These are phyloP conservation scores for Ranitomeya imitator DNA, from an alignment of 2,113 vertebrate species.

Conservation along the genomic window DNA sequence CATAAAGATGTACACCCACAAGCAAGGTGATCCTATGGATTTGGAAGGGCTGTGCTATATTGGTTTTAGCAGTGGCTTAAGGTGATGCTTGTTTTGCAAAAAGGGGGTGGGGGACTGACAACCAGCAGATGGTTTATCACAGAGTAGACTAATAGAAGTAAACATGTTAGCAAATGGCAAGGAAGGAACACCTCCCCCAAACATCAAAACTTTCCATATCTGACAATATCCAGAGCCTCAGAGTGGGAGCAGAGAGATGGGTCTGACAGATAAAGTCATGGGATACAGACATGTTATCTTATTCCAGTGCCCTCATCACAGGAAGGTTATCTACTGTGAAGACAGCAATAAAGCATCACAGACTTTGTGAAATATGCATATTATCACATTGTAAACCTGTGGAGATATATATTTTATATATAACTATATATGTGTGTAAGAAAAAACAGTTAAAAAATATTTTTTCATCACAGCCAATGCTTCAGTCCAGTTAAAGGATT, in stretches of 20 bases:
- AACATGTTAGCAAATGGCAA: slow-evolving; percentile 50
- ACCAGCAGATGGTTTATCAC: slow-evolving; percentile 53
- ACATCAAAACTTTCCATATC: slow-evolving; percentile 39
- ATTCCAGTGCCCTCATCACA: slow-evolving; percentile 1
- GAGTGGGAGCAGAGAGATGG: slow-evolving; percentile 23
- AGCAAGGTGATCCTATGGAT: not conserved
- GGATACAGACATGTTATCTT: slow-evolving; percentile 39
- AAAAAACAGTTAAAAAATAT: too few relatives aligned
- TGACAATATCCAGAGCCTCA: slow-evolving; percentile 46
- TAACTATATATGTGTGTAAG: too few relatives aligned
- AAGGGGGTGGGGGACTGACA: slow-evolving; percentile 33
- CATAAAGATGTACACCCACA: not conserved
- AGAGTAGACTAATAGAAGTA: slow-evolving; percentile 44
- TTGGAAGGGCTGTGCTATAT: slow-evolving; percentile 6
- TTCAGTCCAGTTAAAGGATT: too few relatives aligned
- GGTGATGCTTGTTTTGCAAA: slow-evolving; percentile 35
- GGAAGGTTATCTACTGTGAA: slow-evolving; percentile 19
- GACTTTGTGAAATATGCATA: not conserved
- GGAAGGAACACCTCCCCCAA: slow-evolving; percentile 36
- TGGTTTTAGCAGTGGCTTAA: not conserved
- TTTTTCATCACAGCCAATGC: too few relatives aligned
- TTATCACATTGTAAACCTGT: not conserved
- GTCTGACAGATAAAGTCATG: slow-evolving; percentile 47
- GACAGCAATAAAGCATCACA: slow-evolving; percentile 4
- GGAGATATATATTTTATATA: too few relatives aligned